Base-by-base conservation (phyloP, 2,888 invertebrate genomes). In the Nomada lathburiana region DNA sequence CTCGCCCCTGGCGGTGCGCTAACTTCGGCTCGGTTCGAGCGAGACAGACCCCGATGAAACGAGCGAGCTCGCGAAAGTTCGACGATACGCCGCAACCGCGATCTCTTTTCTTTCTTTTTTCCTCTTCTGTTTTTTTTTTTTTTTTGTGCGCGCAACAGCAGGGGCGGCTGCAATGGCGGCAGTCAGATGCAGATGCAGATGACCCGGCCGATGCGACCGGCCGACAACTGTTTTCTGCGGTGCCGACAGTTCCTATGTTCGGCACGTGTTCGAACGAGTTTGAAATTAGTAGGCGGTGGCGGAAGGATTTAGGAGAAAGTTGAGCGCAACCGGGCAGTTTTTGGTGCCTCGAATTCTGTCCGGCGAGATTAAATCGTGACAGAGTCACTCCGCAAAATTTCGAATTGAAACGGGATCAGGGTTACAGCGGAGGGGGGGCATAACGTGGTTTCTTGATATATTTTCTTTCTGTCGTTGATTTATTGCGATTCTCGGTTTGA, bases 181-280 rank as follows among this genome's bases (percentile, higher is more conserved):
- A 85, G 89, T 89, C 88, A 82, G 82, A 85, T 82, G 85, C 89
- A 89, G 86, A 88, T 86, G 77, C 72, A 70, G 77, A 83, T 85
- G 65, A 81, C 63, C 79, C 53, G 29, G 44, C 65, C 64, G 70
- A 86, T 76, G 70, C 68, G 65, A 71, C 52, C 59, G 65, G 65
- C 53, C 67, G 77, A 78, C 79, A 76, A 74, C 80, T 86, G 84
- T 86, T 86, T 76, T 77, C 76, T 65, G 60, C 67, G 55, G 20
- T 29, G 68, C 52, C 72, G 70, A 70, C 83, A 71, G 76, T 75
- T 73, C 57, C 73, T 73, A 73, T 62, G 29, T 50, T 59, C 76
- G 71, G 69, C 86, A 80, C 80, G 88, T 83, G 82, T 68, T 68
- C 73, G 68, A 79, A 76, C 74, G 72, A 85, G 83, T 87, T 87